Evolutionary conservation across 1,140 invertebrate genomes (phyloP), one percentile per base, ranked within the genome.

Genomic region (Vanessa atalanta): DNA sequence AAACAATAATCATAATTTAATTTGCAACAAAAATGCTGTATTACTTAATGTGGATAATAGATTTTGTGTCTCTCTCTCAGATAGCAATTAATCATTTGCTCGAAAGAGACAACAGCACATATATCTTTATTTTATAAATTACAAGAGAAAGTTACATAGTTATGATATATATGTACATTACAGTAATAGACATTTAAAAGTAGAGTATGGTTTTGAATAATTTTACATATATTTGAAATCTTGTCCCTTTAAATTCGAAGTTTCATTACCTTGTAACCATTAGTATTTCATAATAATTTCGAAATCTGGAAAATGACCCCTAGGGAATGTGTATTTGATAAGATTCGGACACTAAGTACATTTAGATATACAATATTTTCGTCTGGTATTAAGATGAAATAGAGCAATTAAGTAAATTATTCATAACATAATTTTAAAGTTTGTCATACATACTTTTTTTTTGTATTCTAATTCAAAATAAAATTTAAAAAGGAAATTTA

Each of bases 251-350:
- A 60, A 60, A 60, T 60, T 60, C 55, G 55, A 60, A 60, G 55
- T 60, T 60, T 26, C 55, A 60, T 60, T 60, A 60, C 55, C 55
- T 60, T 60, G 55, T 60, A 26, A 26, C 55, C 55, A 60, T 60
- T 26, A 12, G 48, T 15, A 12, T 60, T 26, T 60, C 12, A 26
- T 26, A 26, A 3, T 26, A 60, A 53, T n/a, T 5, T 6, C 14
- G n/a, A 53, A n/a, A 53, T 20, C 16, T 53, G 51, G 7, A 16
- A 51, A 53, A n/a, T n/a, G 26, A 31, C 6, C n/a, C 51, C 6
- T 2, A 0, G n/a, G 51, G n/a, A 16, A 53, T 53, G 15, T 11
- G 7, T 11, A 43, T 9, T 43, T 43, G 9, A 43, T 11, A 9
- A 60, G 14, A 60, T 26, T 1, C 11, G 26, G 9, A 26, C 20